These are phyloP conservation scores for Bellardia bayeri DNA, from an alignment of 2,888 invertebrate species.

Conservation along the genomic window DNA sequence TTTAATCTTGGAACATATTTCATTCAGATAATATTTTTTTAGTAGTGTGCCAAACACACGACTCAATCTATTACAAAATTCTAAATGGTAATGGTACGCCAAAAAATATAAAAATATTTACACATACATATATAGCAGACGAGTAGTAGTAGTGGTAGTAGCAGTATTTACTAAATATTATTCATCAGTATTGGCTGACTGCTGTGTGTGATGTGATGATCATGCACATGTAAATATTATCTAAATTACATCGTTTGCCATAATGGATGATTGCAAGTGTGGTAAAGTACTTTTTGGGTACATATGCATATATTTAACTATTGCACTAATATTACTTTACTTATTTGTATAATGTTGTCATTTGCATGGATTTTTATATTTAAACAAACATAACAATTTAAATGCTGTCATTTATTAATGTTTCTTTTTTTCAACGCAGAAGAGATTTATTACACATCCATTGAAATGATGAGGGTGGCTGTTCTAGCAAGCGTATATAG, in stretches of 20 bases:
- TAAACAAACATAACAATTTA: slow-evolving; percentile 46
- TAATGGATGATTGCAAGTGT: slow-evolving; percentile 69
- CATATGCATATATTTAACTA: slow-evolving; percentile 36
- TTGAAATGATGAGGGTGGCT: background rate
- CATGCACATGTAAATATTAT: slow-evolving; percentile 69
- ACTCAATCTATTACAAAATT: background rate
- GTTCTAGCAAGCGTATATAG: background rate
- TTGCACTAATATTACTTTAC: slow-evolving; percentile 28
- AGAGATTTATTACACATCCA: slow-evolving; percentile 38
- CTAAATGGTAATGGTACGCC: background rate
- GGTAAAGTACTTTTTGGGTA: slow-evolving; percentile 64
- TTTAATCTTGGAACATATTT: no score
- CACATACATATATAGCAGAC: no score
- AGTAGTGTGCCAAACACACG: background rate
- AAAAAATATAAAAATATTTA: no score
- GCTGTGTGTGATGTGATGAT: slow-evolving; percentile 59
- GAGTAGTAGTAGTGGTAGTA: background rate
- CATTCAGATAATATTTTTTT: background rate
- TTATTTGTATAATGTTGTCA: slow-evolving; percentile 57
- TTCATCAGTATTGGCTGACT: slow-evolving; percentile 43
- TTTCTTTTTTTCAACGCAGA: background rate
- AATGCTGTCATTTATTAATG: slow-evolving; percentile 54
- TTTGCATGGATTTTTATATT: slow-evolving; percentile 60
- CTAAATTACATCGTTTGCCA: slow-evolving; percentile 71
- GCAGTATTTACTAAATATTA: slow-evolving; percentile 29